Percentiles rank a stretch among this genome's conserved stretches.
These are phyloP conservation scores for Drosophila tristis DNA, from an alignment of 1,140 invertebrate species.

Conservation along the genomic window DNA sequence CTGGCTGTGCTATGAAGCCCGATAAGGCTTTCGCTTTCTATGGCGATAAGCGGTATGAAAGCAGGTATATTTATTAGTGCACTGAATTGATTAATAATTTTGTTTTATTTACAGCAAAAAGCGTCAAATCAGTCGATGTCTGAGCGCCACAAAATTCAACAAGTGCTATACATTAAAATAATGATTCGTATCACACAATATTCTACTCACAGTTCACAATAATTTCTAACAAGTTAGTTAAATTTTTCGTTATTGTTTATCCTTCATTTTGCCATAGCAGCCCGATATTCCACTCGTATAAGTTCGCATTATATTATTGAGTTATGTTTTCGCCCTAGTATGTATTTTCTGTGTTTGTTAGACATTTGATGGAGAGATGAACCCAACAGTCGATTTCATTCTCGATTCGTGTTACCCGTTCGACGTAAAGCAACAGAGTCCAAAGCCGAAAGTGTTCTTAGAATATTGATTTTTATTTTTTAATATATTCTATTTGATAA, in stretches of 20 bases:
- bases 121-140: constrained; percentile 13
- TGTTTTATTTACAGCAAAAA: constrained; percentile 36
- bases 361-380: not conserved
- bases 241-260: constrained; percentile 10
- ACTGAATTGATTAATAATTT: not conserved
- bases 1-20: constrained; percentile 43
- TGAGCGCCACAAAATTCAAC: constrained; percentile 28
- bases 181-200: not conserved
- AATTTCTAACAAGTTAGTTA: constrained; percentile 3
- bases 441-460: constrained; percentile 35
- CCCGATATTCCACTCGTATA: no score
- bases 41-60: constrained; percentile 50
- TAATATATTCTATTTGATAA: constrained; percentile 47
- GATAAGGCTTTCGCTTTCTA: constrained; percentile 53
- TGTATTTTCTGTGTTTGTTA: constrained; percentile 15
- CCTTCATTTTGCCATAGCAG: constrained; percentile 1
- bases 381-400: not conserved
- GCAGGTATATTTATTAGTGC: not conserved
- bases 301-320: constrained; percentile 15
- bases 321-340: constrained; percentile 1
- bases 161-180: constrained; percentile 38
- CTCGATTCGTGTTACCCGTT: not conserved
- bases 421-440: constrained; percentile 16
- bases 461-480: constrained; percentile 51
- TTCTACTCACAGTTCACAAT: not conserved